phyloP scores from a whole-genome alignment of 2,888 invertebrate species.

The Spisula solida region DNA sequence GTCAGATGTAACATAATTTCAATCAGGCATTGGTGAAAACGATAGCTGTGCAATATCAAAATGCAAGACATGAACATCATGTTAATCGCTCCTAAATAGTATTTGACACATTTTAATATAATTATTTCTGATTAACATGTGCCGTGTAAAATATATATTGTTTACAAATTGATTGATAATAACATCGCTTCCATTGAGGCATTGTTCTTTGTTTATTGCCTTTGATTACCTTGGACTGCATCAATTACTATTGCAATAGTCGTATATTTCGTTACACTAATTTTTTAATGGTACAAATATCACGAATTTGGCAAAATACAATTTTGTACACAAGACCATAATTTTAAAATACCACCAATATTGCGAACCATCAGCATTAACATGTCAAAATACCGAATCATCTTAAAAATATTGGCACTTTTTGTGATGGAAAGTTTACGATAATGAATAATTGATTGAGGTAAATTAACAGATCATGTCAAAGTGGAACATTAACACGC shows the following conservation, averaged over 20 bases:
- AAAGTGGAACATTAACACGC: constrained; percentile 11
- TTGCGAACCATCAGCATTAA: background rate
- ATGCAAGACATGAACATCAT: no score
- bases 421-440: constrained; percentile 24
- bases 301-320: background rate
- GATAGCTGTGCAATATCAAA: no score
- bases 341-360: background rate
- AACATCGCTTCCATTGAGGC: no score
- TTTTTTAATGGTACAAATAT: background rate
- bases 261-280: background rate
- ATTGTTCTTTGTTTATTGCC: no score
- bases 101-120: no score
- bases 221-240: no score
- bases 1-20: no score
- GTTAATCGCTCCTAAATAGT: no score
- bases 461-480: constrained; percentile 22
- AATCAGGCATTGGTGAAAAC: no score
- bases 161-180: no score
- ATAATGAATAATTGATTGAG: constrained; percentile 31
- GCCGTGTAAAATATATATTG: no score
- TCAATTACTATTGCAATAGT: background rate
- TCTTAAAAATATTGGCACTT: background rate
- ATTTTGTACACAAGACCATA: background rate
- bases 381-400: background rate
- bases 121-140: no score